A percentile compares a stretch with the other conserved stretches of the same genome.
phyloP scores from a whole-genome alignment of 2,797 vertebrate genomes.

The Cynopterus sphinx region DNA sequence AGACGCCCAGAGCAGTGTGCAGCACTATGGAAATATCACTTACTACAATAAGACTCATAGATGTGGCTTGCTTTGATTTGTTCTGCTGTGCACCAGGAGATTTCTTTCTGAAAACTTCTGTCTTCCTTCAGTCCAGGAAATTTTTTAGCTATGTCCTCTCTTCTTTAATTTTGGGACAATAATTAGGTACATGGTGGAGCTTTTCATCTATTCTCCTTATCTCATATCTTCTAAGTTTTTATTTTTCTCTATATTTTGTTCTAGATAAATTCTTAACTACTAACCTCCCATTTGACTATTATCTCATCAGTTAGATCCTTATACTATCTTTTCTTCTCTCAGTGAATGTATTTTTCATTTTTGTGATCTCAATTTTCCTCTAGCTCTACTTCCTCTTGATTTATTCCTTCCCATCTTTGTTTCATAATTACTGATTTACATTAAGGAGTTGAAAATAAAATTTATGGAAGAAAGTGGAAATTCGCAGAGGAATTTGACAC shows the following conservation, averaged over 20 bases:
- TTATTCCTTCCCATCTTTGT: not conserved
- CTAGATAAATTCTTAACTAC: not conserved
- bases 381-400: not conserved
- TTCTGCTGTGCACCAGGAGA: not conserved
- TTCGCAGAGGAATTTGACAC: not conserved
- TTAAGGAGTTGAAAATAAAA: not conserved
- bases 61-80: not conserved
- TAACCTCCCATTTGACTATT: not conserved
- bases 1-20: too few species aligned
- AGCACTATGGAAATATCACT: not conserved
- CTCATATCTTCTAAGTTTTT: not conserved
- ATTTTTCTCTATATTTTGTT: not conserved
- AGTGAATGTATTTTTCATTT: not conserved
- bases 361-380: not conserved
- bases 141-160: not conserved
- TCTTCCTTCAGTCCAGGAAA: not conserved
- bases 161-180: not conserved
- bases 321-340: not conserved
- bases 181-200: not conserved
- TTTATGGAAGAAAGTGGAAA: not conserved
- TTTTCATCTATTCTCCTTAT: not conserved
- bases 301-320: not conserved
- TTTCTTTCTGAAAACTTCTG: not conserved
- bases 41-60: not conserved
- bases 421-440: not conserved